Percentiles rank a stretch among this genome's conserved stretches.
phyloP scores from a whole-genome alignment of 2,888 invertebrate species.

The Drosophila nigritarsus region DNA sequence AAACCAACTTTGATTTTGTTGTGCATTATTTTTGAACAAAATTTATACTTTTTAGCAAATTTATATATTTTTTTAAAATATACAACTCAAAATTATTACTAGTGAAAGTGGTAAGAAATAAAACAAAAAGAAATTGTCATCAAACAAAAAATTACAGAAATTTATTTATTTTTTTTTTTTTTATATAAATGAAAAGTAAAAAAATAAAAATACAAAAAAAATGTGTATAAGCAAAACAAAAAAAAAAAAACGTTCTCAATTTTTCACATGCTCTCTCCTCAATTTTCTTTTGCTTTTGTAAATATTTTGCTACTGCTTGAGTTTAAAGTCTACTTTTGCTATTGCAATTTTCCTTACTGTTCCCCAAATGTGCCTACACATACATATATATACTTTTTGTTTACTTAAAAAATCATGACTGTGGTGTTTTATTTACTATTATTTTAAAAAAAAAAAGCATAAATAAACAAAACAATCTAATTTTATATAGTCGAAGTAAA shows the following conservation, averaged over 20 bases:
- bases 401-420: conserved; percentile 75
- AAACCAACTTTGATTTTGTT: conserved; percentile 25
- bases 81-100: conserved; percentile 37
- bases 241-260: conserved; percentile 1
- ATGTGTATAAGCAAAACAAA: neutral
- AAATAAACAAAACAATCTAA: conserved; percentile 35
- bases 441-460: conserved; percentile 52
- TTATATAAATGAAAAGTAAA: conserved; percentile 46
- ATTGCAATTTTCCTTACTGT: conserved; percentile 35
- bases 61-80: conserved; percentile 42
- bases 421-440: conserved; percentile 83
- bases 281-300: conserved; percentile 60
- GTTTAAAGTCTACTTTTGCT: conserved; percentile 19
- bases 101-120: conserved; percentile 38
- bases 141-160: conserved; percentile 41
- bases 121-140: conserved; percentile 38
- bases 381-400: conserved; percentile 47
- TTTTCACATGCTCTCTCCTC: neutral
- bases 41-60: conserved; percentile 57
- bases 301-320: conserved; percentile 62
- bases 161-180: conserved; percentile 72
- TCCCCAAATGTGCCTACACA: conserved; percentile 21
- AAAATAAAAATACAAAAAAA: conserved; percentile 10
- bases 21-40: conserved; percentile 36
- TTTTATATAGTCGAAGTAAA: conserved; percentile 46